A percentile compares a stretch with the other conserved stretches of the same genome.
Conservation (phyloP, 2,113 vertebrate species). For the Amazona vittata region DNA sequence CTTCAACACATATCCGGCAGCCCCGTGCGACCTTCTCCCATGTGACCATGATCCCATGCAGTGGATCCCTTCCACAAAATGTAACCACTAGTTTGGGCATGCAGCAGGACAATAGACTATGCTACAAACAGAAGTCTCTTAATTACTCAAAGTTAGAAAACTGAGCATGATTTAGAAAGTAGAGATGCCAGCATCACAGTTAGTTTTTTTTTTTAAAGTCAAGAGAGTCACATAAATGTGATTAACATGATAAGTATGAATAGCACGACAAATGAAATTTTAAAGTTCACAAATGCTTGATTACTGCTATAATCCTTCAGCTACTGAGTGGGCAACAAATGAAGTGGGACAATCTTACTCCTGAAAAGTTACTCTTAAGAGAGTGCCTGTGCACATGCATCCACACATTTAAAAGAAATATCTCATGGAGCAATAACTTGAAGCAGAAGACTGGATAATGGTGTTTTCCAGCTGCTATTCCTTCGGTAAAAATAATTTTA, state of each 20-base stretch:
- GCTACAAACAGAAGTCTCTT: not conserved
- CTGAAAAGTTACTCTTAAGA: not conserved
- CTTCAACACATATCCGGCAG: not conserved
- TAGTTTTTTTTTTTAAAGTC: not conserved
- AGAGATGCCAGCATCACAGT: fast-evolving
- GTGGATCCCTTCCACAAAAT: not conserved
- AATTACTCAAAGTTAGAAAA: not conserved
- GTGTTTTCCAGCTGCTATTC: not conserved
- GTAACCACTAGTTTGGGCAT: fast-evolving
- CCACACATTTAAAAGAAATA: not conserved
- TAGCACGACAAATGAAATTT: not conserved
- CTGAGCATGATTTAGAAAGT: not conserved
- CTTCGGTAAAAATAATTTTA: not conserved
- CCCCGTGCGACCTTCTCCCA: fast-evolving
- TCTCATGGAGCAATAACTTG: not conserved
- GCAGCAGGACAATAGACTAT: not conserved
- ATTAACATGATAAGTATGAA: not conserved
- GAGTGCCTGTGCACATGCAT: fast-evolving
- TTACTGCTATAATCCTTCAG: not conserved
- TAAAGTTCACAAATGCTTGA: not conserved
- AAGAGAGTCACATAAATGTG: not conserved
- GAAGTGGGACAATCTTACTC: not conserved
- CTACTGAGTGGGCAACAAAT: not conserved
- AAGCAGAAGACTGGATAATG: not conserved
- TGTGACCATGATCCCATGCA: fast-evolving